Conservation (phyloP, 2,888 invertebrate species). For the Kryphioiulus occultus region DNA sequence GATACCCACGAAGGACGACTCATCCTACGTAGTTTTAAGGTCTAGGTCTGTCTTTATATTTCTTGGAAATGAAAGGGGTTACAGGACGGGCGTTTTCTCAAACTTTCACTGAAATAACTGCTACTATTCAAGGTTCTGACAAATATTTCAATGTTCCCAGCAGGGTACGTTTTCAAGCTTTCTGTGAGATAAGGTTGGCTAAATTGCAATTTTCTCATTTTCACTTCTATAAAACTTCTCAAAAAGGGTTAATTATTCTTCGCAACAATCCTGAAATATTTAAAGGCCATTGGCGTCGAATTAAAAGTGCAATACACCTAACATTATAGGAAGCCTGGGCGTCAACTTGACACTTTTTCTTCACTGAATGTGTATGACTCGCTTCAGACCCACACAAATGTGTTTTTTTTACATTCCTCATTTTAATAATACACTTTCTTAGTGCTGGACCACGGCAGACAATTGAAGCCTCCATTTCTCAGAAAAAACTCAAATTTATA, state of each 20-base stretch:
- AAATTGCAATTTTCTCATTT: neutral
- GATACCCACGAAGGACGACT: slow-evolving; percentile 33
- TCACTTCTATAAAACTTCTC: neutral
- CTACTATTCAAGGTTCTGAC: neutral
- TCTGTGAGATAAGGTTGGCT: neutral
- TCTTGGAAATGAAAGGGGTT: slow-evolving; percentile 36
- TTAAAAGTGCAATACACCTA: slow-evolving; percentile 20
- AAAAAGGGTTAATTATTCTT: neutral
- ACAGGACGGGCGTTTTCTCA: neutral
- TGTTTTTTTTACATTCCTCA: neutral
- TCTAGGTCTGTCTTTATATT: slow-evolving; percentile 1
- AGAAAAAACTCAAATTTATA: neutral
- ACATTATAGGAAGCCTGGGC: neutral
- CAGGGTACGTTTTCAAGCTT: neutral
- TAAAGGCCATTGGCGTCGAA: slow-evolving; percentile 14
- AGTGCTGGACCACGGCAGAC: neutral
- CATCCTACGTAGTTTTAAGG: slow-evolving; percentile 19
- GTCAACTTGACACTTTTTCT: neutral
- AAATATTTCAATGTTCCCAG: slow-evolving; percentile 2
- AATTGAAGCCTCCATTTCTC: neutral
- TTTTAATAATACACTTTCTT: neutral
- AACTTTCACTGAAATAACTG: slow-evolving; percentile 32
- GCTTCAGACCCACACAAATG: neutral
- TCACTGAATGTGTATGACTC: neutral
- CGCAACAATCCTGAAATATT: neutral